Evolutionary conservation across 1,140 invertebrate genomes (phyloP), one percentile per base, ranked within the genome.

Genomic region (Danaus melanippus): DNA sequence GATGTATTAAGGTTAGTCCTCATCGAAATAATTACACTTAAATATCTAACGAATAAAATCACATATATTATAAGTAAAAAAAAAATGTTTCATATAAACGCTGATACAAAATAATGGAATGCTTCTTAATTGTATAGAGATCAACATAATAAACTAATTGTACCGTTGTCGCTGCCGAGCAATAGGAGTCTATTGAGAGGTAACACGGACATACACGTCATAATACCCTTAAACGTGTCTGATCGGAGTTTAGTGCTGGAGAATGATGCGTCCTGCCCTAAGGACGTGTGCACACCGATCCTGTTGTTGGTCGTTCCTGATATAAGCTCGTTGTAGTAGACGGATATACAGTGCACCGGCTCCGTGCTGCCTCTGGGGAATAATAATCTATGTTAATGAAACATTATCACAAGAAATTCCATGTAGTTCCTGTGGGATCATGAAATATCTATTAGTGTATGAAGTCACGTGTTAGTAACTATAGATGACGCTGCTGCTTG

Each of bases 161-260:
- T 92, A 9, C 97, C 97, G 78, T 93, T 96, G 77, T 99, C 97
- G 49, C 96, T 93, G 12, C 96, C 97, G 10, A 98, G 86, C 10
- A 99, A 84, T 9, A 98, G 87, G 50, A 96, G 87, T 74, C 95
- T 91, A 83, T 98, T 98, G 0, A 98, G 84, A 9, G 97, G 96
- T 60, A 98, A 81, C 12, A 98, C 89, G 6, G 93, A 90, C 92
- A 98, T 93, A 10, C 94, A 92, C 10, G 96, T 97, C 4, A 98
- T 87, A 6, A 97, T 92, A 2, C 97, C 97, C 80, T 94, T 95
- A 79, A 98, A 97, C 8, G 93, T 93, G 69, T 98, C 97, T 0
- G 94, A 92, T 43, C 94, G 89, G 8, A 99, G 87, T 76, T 96
- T 95, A 4, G 94, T 96, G 50, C 93, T 94, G 0, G 93, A 94